Evolutionary conservation across 2,113 vertebrate species (phyloP).

Genomic region (Proteles cristata): DNA sequence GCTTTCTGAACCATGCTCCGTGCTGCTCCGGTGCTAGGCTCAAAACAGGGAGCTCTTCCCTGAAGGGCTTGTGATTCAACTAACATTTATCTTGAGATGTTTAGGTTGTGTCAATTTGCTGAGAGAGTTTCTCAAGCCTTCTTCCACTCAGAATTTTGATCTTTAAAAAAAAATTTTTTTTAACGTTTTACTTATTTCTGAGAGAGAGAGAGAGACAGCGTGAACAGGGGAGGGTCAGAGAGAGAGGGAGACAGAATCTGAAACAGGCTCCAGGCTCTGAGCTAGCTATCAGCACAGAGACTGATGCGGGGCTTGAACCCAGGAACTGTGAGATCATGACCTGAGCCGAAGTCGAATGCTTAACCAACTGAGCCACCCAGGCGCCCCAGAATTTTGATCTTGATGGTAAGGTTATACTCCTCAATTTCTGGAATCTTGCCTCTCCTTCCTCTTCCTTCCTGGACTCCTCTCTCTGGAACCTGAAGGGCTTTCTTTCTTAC

Average conservation of each 20-base stretch:
- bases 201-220: too few relatives aligned
- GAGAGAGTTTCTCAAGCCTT: not conserved
- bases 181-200: too few relatives aligned
- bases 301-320: too few relatives aligned
- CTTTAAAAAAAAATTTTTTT: not conserved
- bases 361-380: too few relatives aligned
- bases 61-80: not conserved
- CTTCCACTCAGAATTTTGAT: not conserved
- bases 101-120: not conserved
- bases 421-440: not conserved
- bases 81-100: not conserved
- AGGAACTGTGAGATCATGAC: too few relatives aligned
- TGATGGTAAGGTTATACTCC: not conserved
- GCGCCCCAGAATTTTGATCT: not conserved
- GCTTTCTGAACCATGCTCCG: not conserved
- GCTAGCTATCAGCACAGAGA: too few relatives aligned
- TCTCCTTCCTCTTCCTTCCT: not conserved
- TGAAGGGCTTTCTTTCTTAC: not conserved
- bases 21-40: not conserved
- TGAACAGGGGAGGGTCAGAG: too few relatives aligned
- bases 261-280: too few relatives aligned
- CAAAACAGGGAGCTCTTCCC: not conserved
- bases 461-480: not conserved
- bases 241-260: too few relatives aligned
- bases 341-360: too few relatives aligned